phyloP scores from a whole-genome alignment of 2,888 invertebrate genomes.

The Watsonalla cultraria region DNA sequence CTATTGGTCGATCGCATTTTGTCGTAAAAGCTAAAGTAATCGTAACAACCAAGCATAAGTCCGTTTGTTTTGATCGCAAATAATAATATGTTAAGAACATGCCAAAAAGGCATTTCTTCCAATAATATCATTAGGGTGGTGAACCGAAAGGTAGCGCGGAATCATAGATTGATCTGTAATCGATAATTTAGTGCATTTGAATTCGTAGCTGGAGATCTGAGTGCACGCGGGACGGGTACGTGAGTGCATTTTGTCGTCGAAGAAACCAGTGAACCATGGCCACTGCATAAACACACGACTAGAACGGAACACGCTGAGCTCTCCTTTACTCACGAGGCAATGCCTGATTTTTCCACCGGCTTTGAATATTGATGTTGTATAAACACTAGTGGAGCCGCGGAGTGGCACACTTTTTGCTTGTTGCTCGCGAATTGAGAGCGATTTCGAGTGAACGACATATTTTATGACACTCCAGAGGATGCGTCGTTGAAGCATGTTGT shows the following conservation, averaged over 20 bases:
- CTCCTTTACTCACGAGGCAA: slow-evolving; percentile 29
- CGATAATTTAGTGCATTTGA: slow-evolving; percentile 62
- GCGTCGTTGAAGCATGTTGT: neutral
- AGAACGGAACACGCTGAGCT: slow-evolving; percentile 46
- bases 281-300: slow-evolving; percentile 57
- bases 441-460: slow-evolving; percentile 17
- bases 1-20: no score
- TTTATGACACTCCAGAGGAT: slow-evolving; percentile 10
- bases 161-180: slow-evolving; percentile 45
- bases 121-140: neutral
- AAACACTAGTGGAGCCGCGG: slow-evolving; percentile 34
- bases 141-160: slow-evolving; percentile 20
- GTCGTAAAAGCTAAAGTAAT: neutral
- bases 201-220: slow-evolving; percentile 54
- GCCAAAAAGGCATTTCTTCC: no score
- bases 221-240: slow-evolving; percentile 51
- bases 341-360: slow-evolving; percentile 54
- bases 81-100: no score
- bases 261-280: slow-evolving; percentile 59
- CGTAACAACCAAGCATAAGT: no score
- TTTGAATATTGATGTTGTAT: slow-evolving; percentile 62
- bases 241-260: slow-evolving; percentile 75
- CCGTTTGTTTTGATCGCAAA: no score
- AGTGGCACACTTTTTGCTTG: slow-evolving; percentile 28
- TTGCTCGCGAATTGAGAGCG: slow-evolving; percentile 22